Base-by-base conservation (phyloP, 2,797 vertebrate genomes). In the Periparus ater region DNA sequence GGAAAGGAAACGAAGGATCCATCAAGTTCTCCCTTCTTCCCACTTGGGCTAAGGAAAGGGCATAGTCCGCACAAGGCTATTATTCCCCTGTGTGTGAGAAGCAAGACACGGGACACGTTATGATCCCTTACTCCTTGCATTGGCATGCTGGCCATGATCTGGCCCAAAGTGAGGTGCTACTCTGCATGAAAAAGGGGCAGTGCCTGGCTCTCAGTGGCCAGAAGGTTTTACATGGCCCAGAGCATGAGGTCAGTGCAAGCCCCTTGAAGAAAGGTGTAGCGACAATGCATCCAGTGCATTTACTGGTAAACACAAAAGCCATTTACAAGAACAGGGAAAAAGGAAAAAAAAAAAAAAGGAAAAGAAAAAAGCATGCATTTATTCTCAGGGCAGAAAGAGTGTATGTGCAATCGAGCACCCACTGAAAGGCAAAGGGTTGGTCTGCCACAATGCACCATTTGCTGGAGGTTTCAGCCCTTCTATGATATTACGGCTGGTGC, bases 151-250 rank as follows among this genome's bases (percentile, higher is more conserved):
- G 73, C 94, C 88, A 21, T 94, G 89, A 86, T 94, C 85, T 93
- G 91, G 85, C 89, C 91, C 82, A 54, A 85, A 93, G 62, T 88
- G 91, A 96, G 89, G 93, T 96, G 89, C 91, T 85, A 75, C 79
- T 96, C 96, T 94, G 92, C 95, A 95, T 94, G 65, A 95, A 88
- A 95, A 96, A 93, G 79, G 91, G 82, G 70, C 85, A 97, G 91
- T 96, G 91, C 72, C 81, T 61, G 78, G 81, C 78, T 77, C 58
- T 71, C 51, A 21, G 66, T 84, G 76, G 54, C 89, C 91, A 96
- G 94, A 96, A 95, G 91, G 82, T 66, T 97, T 94, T 91, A 91
- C 79, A 88, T 81, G 94, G 93, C 70, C 89, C 77, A 72, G 91
- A 95, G 91, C 85, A 95, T 82, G 89, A 96, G 95, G 87, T 92